Evolutionary conservation across 2,113 vertebrate genomes (phyloP), one percentile per base, ranked within the genome.

Genomic region (Burhinus bistriatus): DNA sequence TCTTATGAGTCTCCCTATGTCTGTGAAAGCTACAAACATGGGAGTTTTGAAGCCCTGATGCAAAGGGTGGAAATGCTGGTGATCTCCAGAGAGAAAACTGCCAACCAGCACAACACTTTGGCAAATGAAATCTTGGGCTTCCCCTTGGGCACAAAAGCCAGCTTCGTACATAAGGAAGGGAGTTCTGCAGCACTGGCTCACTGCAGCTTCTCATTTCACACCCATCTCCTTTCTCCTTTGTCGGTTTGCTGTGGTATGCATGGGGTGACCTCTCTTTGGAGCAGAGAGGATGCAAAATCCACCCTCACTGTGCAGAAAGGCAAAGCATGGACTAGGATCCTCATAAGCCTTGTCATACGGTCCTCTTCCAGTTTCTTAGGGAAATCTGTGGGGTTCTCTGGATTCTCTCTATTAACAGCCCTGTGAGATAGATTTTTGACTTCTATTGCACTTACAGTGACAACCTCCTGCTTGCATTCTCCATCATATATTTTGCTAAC

Each of bases 271-370:
- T 25, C 29, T 29, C 52, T 42, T 29, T 42, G 30, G 42, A 66
- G 30, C 47, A 36, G 5, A 5, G 26, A 64, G 21, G 19, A 36
- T 38, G 21, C 6, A 55, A 89, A 93, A 89, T 21, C 23, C 76
- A 87, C 13, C 14, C 55, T n/a, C 30, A 29, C 7, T 13, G 11
- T 4, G 22, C 57, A 91, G 65, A 71, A 89, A 66, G 34, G 15
- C 9, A 78, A 83, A 75, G 7, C 12, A 21, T 6, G 21, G 62
- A 40, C 16, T 16, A 2, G 6, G 8, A 69, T 27, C 49, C 44
- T 44, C 0, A 0, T 15, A 44, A 45, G 17, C 25, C 13, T 73
- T 13, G 3, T 51, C 42, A 20, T n/a, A 2, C 1, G 4, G 19
- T 25, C 38, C 17, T 66, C 22, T 34, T 61, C 6, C 17, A 89